Percentiles rank a stretch among this genome's conserved stretches.
Evolutionary conservation across 2,113 vertebrate genomes (phyloP).

Genomic region (Otocyon megalotis): DNA sequence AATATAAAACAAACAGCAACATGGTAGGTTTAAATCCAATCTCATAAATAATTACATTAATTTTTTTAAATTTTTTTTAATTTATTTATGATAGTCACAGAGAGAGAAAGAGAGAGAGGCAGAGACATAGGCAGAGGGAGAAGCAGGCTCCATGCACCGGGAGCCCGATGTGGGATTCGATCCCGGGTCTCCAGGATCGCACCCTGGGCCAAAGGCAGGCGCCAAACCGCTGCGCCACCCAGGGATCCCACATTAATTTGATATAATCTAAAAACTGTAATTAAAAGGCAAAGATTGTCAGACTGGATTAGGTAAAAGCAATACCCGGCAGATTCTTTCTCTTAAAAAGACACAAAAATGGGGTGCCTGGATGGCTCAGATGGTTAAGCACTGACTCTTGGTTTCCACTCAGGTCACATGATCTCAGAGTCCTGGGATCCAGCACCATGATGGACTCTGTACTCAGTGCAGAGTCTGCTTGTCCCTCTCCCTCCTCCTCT

Average conservation of each 20-base stretch:
- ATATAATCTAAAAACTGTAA: conserved; percentile 13
- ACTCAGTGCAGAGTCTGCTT: not conserved
- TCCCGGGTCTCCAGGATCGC: too few relatives aligned
- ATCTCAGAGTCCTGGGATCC: not conserved
- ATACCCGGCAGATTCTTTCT: not conserved
- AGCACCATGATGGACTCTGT: not conserved
- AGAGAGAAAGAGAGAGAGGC: too few relatives aligned
- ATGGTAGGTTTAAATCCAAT: not conserved
- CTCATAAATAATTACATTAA: conserved; percentile 3
- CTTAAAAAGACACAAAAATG: not conserved
- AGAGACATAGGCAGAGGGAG: too few relatives aligned
- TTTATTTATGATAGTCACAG: too few relatives aligned
- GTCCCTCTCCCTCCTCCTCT: not conserved
- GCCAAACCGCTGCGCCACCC: too few relatives aligned
- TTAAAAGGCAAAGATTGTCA: not conserved
- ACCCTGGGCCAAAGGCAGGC: too few relatives aligned
- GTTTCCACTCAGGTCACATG: not conserved
- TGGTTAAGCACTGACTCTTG: not conserved
- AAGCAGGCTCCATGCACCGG: too few relatives aligned
- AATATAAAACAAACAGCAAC: not conserved
- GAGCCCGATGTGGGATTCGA: too few relatives aligned
- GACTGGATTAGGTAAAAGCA: not conserved
- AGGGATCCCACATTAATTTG: not conserved
- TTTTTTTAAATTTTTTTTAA: too few relatives aligned
- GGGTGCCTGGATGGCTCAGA: not conserved